Percentiles rank a stretch among this genome's conserved stretches.
Evolutionary conservation across 2,888 invertebrate genomes (phyloP).

Genomic region (Malachius bipustulatus): DNA sequence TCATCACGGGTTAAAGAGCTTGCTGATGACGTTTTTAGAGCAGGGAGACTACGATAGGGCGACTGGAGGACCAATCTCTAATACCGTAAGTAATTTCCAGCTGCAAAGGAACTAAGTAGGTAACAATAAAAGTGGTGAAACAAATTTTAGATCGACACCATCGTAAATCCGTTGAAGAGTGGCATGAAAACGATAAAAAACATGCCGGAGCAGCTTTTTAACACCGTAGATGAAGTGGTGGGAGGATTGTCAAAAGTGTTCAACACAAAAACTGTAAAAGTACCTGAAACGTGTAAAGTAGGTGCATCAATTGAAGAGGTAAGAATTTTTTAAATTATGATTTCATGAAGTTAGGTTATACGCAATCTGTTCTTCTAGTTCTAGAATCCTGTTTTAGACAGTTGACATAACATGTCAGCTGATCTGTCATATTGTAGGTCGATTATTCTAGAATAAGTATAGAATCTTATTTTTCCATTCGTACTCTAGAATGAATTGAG

Average conservation of each 20-base stretch:
- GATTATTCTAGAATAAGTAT: too few species aligned
- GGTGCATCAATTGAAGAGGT: conserved; percentile 45
- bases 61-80: conserved; percentile 46
- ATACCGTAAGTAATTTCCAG: conserved; percentile 39
- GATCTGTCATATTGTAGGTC: too few species aligned
- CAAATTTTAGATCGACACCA: conserved; percentile 28
- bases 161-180: conserved; percentile 56
- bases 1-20: conserved; percentile 49
- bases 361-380: too few species aligned
- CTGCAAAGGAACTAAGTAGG: too few species aligned
- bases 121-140: too few species aligned
- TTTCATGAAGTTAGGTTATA: too few species aligned
- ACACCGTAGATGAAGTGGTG: conserved; percentile 73
- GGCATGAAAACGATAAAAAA: conserved; percentile 79
- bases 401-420: too few species aligned
- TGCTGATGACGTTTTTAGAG: conserved; percentile 54
- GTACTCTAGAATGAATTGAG: too few species aligned
- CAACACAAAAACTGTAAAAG: conserved; percentile 40
- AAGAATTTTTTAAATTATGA: conserved; percentile 13
- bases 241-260: conserved; percentile 72
- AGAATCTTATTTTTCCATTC: too few species aligned
- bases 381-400: too few species aligned
- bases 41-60: conserved; percentile 58
- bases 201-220: conserved; percentile 78
- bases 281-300: conserved; percentile 37